Base-by-base conservation (phyloP, 2,888 invertebrate genomes). In the Netelia fuscicornis region DNA sequence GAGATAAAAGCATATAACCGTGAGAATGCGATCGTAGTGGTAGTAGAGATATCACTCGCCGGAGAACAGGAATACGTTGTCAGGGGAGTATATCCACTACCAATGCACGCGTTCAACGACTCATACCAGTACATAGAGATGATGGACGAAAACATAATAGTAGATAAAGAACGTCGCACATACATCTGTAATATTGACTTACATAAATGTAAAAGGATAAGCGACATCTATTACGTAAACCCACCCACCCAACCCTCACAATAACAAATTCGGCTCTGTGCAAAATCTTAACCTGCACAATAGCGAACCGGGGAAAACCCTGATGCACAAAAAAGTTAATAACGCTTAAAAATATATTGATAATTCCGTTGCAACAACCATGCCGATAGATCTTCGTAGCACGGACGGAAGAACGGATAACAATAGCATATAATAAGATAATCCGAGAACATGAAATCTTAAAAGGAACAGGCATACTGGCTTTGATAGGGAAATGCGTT, bases 51-150 rank as follows among this genome's bases (percentile, higher is more conserved):
- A 1, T 54, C 67, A 3, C 54, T 67, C 1, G 20, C 54, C 54
- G 23, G 37, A 17, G 0, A 37, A 1, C 8, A 67, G 8, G 52
- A 17, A 5, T 77, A 54, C 17, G 20, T n/a, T 13, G 37, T 77
- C 6, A 77, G 30, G 13, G 30, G 23, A 37, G 77, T 25, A 54
- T 65, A 54, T 44, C 64, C 76, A 11, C 13, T 76, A 25, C 76
- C 30, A 1, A 23, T 52, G 10, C 44, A 17, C 37, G 20, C 67
- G 0, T 9, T 9, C 11, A 78, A 44, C 44, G 9, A 23, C 0
- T 58, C 25, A 3, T 42, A 78, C 13, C 58, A 70, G 17, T 78
- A 44, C 44, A 2, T 60, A 30, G 70, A 78, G 1, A 70, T 60
- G 8, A 60, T 23, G 2, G 3, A n/a, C 25, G 25, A 25, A 25